Percentiles rank a stretch among this genome's conserved stretches.
These are phyloP conservation scores for Phymatocera aterrima DNA, from an alignment of 2,888 invertebrate species.

Conservation along the genomic window DNA sequence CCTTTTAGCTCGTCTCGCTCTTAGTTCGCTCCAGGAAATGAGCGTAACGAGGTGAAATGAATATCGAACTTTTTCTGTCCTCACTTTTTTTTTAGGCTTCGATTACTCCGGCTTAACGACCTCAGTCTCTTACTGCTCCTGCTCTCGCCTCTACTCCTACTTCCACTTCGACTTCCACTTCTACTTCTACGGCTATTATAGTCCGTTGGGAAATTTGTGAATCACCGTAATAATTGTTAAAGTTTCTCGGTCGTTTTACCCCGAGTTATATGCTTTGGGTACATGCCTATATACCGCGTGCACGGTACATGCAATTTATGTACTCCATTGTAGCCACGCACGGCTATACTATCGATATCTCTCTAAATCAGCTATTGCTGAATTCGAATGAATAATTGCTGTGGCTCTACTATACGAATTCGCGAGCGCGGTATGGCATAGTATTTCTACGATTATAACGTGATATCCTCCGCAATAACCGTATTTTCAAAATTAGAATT, in stretches of 20 bases:
- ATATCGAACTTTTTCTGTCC: conserved; percentile 20
- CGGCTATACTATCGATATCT: conserved; percentile 5
- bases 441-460: background rate
- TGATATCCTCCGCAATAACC: background rate
- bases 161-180: no score
- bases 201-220: conserved; percentile 28
- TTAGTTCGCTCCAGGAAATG: background rate
- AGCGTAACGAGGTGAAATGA: conserved; percentile 27
- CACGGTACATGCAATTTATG: background rate
- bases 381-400: conserved; percentile 33
- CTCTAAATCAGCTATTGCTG: conserved; percentile 34
- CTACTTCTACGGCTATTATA: background rate
- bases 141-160: no score
- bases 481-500: conserved; percentile 29
- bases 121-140: background rate
- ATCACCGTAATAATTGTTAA: conserved; percentile 27
- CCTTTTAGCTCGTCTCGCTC: background rate
- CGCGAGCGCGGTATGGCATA: background rate
- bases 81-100: conserved; percentile 2
- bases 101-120: conserved; percentile 6
- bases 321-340: background rate
- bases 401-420: no score
- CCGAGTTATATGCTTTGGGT: background rate
- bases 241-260: conserved; percentile 7
- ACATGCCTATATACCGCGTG: background rate